Conservation (phyloP, 1,140 invertebrate species). For the Tyrophagus putrescentiae region DNA sequence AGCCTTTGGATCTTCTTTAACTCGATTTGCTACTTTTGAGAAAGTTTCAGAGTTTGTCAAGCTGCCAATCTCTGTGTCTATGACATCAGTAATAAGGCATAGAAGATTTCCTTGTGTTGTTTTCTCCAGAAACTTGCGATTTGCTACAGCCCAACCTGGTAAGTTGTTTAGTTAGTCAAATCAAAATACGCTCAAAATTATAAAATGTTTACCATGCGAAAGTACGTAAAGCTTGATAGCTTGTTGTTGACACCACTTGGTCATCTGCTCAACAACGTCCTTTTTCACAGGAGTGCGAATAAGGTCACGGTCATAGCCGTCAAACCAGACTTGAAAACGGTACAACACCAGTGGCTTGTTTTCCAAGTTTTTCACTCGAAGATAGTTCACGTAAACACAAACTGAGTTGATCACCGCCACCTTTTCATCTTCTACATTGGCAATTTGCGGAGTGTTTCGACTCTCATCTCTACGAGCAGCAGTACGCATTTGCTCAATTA, state of each 20-base stretch:
- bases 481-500: background rate
- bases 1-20: background rate
- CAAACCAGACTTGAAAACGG: background rate
- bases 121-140: background rate
- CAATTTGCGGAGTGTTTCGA: background rate
- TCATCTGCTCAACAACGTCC: background rate
- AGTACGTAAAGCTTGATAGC: background rate
- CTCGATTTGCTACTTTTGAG: background rate
- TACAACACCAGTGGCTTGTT: background rate
- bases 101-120: constrained; percentile 1
- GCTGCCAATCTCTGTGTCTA: background rate
- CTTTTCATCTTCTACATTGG: background rate
- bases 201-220: too few relatives aligned
- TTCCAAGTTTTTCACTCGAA: background rate
- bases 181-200: too few relatives aligned
- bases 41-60: background rate
- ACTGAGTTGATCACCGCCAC: background rate
- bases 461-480: background rate
- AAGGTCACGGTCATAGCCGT: background rate
- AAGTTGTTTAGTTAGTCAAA: too few relatives aligned
- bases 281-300: background rate
- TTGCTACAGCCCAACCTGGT: background rate
- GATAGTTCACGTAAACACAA: background rate
- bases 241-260: background rate
- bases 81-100: background rate